Evolutionary conservation across 2,113 vertebrate genomes (phyloP).

Genomic region (Gnathonemus echidnorhynchus): DNA sequence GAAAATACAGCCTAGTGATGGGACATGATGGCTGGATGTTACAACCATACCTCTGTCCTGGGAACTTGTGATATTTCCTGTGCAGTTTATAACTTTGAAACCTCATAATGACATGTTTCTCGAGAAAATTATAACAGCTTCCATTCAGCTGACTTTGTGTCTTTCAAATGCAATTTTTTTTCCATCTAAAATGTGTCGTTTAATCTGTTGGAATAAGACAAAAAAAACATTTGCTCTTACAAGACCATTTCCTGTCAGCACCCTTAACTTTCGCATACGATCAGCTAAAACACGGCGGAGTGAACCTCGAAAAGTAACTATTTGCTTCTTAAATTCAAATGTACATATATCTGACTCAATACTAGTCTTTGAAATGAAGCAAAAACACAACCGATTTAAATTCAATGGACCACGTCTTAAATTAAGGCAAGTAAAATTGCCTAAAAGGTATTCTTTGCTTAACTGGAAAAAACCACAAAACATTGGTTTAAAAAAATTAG

Average conservation of each 20-base stretch:
- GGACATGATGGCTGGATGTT: neutral
- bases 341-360: neutral
- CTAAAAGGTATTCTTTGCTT: neutral
- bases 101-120: neutral
- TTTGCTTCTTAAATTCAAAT: neutral
- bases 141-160: neutral
- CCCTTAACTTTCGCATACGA: neutral
- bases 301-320: neutral
- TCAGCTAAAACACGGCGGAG: neutral
- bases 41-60: neutral
- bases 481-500: neutral
- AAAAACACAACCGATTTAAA: neutral
- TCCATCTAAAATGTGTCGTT: neutral
- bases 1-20: neutral
- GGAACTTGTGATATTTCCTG: neutral
- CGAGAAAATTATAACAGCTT: neutral
- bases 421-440: neutral
- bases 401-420: neutral
- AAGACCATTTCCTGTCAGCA: neutral
- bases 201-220: neutral
- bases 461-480: neutral
- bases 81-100: neutral
- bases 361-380: neutral
- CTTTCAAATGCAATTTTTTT: neutral
- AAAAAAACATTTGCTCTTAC: neutral